Base-by-base conservation (phyloP, 2,113 vertebrate species). In the Brienomyrus longianalis region DNA sequence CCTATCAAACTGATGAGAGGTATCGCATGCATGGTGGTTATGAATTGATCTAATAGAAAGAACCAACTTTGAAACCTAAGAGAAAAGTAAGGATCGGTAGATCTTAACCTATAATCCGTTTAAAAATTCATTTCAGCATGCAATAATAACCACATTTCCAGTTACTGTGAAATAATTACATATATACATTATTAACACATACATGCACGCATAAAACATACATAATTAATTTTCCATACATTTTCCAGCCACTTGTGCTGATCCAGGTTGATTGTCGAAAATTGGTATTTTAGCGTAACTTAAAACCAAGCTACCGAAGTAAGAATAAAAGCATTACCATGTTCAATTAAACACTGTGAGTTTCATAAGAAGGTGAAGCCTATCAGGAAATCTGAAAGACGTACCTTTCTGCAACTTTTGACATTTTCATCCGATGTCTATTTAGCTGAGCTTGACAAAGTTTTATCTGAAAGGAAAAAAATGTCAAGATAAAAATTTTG, bases 361-460 rank as follows among this genome's bases (percentile, higher is more conserved):
- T 48, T 84, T 47, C 45, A 47, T 84, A 23, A 0, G 56, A n/a
- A 84, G 19, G 8, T 47, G 9, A 48, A 50, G 9, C 48, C 10
- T 48, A 11, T 27, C 2, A 1, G 39, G 6, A 85, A 50, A 85
- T 21, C 50, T 48, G 47, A 8, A 89, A 45, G 88, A 93, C 95
- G 19, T 93, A 97, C 96, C 96, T 97, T 90, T 97, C 96, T 92
- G 96, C 96, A 92, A 97, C 96, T 80, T 80, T 80, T 39, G 74
- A 80, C 74, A 80, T 80, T 80, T 80, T 80, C 35, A 43, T 80
- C 39, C 96, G 94, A 91, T 97, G 96, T 91, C 96, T 95, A 45
- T 96, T 96, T 95, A 97, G 95, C 93, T 97, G 96, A 93, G 96
- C 94, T 95, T 97, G 96, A 96, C 96, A 96, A 43, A 43, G 35